Base-by-base conservation (phyloP, 2,888 invertebrate species). In the Cataglyphis albicans region DNA sequence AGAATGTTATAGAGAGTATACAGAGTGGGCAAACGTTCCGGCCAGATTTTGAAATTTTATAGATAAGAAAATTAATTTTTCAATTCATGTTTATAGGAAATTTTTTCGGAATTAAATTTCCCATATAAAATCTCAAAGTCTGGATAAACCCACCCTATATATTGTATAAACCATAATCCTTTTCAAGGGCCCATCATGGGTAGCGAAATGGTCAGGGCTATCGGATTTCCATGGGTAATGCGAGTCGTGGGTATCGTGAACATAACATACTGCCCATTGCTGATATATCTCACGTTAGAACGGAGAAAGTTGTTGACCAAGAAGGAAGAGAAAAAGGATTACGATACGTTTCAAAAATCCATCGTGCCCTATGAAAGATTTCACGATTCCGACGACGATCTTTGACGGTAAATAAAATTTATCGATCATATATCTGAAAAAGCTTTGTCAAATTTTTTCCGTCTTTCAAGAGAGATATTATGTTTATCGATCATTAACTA, bases 221-320 rank as follows among this genome's bases (percentile, higher is more conserved):
- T 97, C 63, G 97, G 98, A 55, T 97, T 97, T 93, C 95, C 96
- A 32, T 97, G 97, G 97, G 95, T 98, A 15, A 97, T 98, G 96
- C 95, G 97, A 85, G 95, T 96, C 29, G 95, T 97, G 44, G 98
- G 97, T 0, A 94, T 97, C 35, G 92, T 96, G 18, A 98, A 97
- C 94, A 93, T 98, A 29, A 90, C 96, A 12, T 97, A 97, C 93
- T 96, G 97, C 85, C 97, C 97, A 0, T 92, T 97, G 55, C 94
- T 97, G 82, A 93, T 96, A 48, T 95, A 95, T 84, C 90, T 96
- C 38, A 92, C 93, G 1, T 70, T 93, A 44, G 91, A 91, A 75
- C 90, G 91, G 44, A 90, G 87, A n/a, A 91, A 90, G 74, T 85
- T 88, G 12, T 86, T 92, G 32, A 80, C 86, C 12, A 74, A 63